Evolutionary conservation across 1,140 invertebrate species (phyloP), one percentile per base, ranked within the genome.

Genomic region (Ctenoplectra terminalis): DNA sequence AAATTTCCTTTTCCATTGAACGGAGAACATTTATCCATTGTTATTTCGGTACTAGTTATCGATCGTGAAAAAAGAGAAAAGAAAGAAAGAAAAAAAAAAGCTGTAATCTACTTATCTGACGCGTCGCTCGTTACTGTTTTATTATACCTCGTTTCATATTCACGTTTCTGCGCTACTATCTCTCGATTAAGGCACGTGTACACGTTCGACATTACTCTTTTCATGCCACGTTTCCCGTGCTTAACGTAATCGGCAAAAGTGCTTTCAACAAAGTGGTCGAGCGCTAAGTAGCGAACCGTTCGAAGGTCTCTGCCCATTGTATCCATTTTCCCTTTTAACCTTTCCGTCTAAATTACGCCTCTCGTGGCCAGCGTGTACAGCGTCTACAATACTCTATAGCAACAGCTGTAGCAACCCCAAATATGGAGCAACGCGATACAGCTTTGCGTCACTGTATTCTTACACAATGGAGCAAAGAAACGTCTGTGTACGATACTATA

Each of bases 391-490:
- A 67, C 37, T 17, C 40, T 67, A 52, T 77, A 58, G 17, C 46
- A 26, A 52, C 64, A 9, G 9, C 23, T 34, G 54, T 58, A 15
- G 34, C 54, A 31, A 37, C 17, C 15, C 43, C 50, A 43, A 70
- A 70, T 70, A 78, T 78, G 64, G 66, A 78, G n/a, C 54, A 56
- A 66, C 48, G 60, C 61, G 46, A 56, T 37, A 50, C 63, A n/a
- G 75, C 29, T 76, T 46, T 67, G 61, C 74, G 61, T 77, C 74
- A 69, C 4, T 0, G 34, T 20, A 46, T 58, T 58, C 4, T 69
- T 46, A 23, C 5, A 7, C n/a, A 9, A 9, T 13, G 6, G 0
- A n/a, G 34, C 8, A 7, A 29, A 37, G 31, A 9, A 56, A 50
- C 48, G 46, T 52, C 29, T 26, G 31, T 7, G 23, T 29, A n/a